phyloP scores from a whole-genome alignment of 1,140 invertebrate genomes.

The Zaprionus camerounensis region DNA sequence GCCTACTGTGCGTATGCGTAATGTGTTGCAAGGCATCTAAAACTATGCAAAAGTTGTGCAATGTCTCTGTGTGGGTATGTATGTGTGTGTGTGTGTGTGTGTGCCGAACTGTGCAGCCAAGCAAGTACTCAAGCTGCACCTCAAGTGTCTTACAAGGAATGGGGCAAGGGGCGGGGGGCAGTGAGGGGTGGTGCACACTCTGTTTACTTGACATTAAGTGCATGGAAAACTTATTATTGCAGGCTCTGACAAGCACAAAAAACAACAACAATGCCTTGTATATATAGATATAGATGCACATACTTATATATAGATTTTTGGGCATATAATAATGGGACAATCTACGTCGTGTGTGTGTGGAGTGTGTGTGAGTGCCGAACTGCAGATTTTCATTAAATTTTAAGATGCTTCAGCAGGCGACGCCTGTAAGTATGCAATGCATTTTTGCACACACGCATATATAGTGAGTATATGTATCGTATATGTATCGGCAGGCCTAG shows the following conservation, averaged over 20 bases:
- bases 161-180: not conserved
- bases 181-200: slow-evolving; percentile 28
- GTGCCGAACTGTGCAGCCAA: slow-evolving; percentile 54
- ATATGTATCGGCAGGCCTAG: slow-evolving; percentile 33
- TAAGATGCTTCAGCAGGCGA: slow-evolving; percentile 52
- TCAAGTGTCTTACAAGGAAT: slow-evolving; percentile 19
- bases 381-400: slow-evolving; percentile 78
- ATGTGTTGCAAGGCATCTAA: slow-evolving; percentile 57
- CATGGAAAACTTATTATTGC: slow-evolving; percentile 81
- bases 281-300: slow-evolving; percentile 19
- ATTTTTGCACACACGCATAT: slow-evolving; percentile 61
- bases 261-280: slow-evolving; percentile 57
- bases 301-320: slow-evolving; percentile 48
- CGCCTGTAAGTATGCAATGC: slow-evolving; percentile 63
- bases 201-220: slow-evolving; percentile 82
- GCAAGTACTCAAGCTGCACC: slow-evolving; percentile 42
- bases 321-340: slow-evolving; percentile 35
- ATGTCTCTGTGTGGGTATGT: not conserved
- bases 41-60: slow-evolving; percentile 70
- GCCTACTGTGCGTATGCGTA: slow-evolving; percentile 66
- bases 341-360: not conserved
- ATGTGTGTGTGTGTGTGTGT: slow-evolving; percentile 4
- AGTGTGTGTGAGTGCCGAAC: slow-evolving; percentile 26
- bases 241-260: slow-evolving; percentile 75
- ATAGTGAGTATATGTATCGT: slow-evolving; percentile 11